Percentiles rank a stretch among this genome's conserved stretches.
Conservation (phyloP, 1,140 invertebrate species). For the Temnothorax curvispinosus region DNA sequence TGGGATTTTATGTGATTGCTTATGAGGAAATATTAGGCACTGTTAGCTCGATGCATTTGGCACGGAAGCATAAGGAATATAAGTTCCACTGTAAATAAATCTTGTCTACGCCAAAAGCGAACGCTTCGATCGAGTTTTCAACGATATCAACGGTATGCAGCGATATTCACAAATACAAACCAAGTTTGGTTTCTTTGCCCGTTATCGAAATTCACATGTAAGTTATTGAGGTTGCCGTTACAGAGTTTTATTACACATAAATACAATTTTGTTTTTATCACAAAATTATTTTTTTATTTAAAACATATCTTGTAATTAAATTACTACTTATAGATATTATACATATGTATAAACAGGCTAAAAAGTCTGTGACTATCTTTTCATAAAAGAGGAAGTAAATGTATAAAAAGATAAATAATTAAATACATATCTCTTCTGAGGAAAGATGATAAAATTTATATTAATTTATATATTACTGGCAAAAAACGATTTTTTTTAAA, state of each 20-base stretch:
- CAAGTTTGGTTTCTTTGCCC: background rate
- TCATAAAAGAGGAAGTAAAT: background rate
- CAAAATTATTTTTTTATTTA: background rate
- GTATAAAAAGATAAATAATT: no score
- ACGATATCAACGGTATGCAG: background rate
- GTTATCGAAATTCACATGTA: background rate
- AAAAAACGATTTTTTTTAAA: no score
- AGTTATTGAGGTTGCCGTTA: background rate
- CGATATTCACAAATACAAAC: background rate
- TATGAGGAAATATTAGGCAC: conserved; percentile 51
- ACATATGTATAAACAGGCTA: background rate
- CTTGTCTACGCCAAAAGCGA: background rate
- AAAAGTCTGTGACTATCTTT: background rate
- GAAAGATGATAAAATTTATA: no score
- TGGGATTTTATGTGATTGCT: conserved; percentile 53
- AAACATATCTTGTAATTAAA: background rate
- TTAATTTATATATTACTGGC: no score
- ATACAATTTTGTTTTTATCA: background rate
- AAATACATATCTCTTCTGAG: no score
- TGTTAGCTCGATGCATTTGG: conserved; percentile 20
- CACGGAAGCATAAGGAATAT: background rate
- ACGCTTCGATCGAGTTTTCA: background rate
- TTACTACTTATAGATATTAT: background rate
- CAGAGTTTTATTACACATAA: background rate
- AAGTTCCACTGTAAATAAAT: conserved; percentile 15